Conservation (phyloP, 2,888 invertebrate genomes). For the Meandrusa payeni region DNA sequence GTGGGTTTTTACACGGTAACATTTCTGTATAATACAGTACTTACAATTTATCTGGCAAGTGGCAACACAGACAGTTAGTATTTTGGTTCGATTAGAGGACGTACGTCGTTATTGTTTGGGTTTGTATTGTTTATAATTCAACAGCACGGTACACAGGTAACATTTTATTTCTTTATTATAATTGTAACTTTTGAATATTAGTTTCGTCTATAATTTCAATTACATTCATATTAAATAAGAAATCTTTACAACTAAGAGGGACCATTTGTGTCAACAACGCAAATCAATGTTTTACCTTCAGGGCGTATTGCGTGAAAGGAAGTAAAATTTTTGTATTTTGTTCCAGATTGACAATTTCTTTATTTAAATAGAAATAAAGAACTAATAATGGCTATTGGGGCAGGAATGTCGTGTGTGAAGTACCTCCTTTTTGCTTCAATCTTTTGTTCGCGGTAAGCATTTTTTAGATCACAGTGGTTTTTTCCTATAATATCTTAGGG, state of each 20-base stretch:
- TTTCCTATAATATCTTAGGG: too few relatives aligned
- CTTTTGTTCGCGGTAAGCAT: conserved; percentile 91
- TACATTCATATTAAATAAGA: too few relatives aligned
- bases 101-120: not conserved
- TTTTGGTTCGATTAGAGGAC: conserved; percentile 15
- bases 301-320: conserved; percentile 32
- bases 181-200: too few relatives aligned
- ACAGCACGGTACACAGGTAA: conserved; percentile 8
- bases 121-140: conserved; percentile 2
- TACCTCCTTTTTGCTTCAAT: conserved; percentile 94
- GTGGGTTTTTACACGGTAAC: conserved; percentile 6
- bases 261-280: conserved; percentile 19
- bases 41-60: too few relatives aligned
- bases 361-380: conserved; percentile 48
- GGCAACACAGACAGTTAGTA: conserved; percentile 22
- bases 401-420: conserved; percentile 93
- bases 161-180: not conserved
- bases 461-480: conserved; percentile 31
- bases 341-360: conserved; percentile 54
- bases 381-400: conserved; percentile 84
- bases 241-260: too few relatives aligned
- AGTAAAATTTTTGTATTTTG: conserved; percentile 55
- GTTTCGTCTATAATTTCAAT: too few relatives aligned
- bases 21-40: too few relatives aligned
- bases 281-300: conserved; percentile 22